Evolutionary conservation across 2,888 invertebrate species (phyloP).

Genomic region (Salpingus planirostris): DNA sequence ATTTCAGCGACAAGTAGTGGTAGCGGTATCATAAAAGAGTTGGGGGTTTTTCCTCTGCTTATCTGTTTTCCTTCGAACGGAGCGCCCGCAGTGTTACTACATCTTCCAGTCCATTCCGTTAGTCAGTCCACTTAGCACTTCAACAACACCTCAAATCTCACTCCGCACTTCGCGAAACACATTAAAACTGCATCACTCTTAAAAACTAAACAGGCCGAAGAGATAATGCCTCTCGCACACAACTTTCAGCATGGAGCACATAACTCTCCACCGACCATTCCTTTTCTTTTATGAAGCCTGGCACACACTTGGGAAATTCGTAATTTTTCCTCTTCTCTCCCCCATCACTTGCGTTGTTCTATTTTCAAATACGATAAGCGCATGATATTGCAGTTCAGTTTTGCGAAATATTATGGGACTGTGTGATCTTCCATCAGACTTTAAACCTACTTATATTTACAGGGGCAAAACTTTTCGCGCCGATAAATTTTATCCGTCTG

Average conservation of each 20-base stretch:
- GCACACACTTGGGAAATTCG: constrained; percentile 33
- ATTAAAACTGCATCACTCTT: constrained; percentile 38
- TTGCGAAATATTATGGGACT: constrained; percentile 3
- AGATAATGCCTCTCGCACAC: constrained; percentile 35
- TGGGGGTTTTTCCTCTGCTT: constrained; percentile 15
- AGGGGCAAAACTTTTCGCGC: too few relatives aligned
- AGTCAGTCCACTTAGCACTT: constrained; percentile 26
- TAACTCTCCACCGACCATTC: constrained; percentile 26
- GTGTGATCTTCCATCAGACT: constrained; percentile 8
- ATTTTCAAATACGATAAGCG: constrained; percentile 25
- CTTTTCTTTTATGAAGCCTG: constrained; percentile 20
- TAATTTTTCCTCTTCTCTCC: constrained; percentile 27
- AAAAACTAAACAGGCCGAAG: constrained; percentile 37
- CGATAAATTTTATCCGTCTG: too few relatives aligned
- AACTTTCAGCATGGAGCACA: constrained; percentile 31
- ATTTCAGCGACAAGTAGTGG: constrained; percentile 13
- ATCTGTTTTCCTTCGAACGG: constrained; percentile 14
- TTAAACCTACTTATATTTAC: too few relatives aligned
- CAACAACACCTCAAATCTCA: constrained; percentile 22
- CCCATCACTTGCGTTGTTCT: constrained; percentile 31
- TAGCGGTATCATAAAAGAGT: constrained; percentile 18
- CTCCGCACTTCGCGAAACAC: constrained; percentile 27
- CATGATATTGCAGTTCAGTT: constrained; percentile 11
- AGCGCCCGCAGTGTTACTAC: constrained; percentile 19
- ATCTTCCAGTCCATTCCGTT: constrained; percentile 28